phyloP scores from a whole-genome alignment of 53 echinoderm and acorn worm genomes.

The Patiria pectinifera region DNA sequence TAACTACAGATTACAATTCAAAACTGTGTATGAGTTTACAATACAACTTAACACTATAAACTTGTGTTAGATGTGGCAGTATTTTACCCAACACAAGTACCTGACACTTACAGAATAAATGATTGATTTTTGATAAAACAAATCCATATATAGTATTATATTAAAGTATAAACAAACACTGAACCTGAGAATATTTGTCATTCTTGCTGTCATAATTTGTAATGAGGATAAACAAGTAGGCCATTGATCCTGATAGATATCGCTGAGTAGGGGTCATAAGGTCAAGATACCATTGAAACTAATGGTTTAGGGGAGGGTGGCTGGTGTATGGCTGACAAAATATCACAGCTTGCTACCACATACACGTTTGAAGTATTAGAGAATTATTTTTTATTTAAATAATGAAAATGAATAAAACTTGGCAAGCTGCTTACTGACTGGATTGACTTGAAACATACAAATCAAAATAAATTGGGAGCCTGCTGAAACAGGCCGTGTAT shows the following conservation, averaged over 20 bases:
- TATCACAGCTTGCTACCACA: background rate
- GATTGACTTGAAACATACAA: no score
- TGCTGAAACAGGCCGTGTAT: no score
- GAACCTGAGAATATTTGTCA: constrained; percentile 8
- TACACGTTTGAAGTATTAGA: background rate
- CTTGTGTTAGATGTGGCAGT: background rate
- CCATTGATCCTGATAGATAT: background rate
- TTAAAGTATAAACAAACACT: background rate
- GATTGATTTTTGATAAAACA: background rate
- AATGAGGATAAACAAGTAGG: background rate
- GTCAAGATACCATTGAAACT: background rate
- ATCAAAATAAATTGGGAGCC: no score
- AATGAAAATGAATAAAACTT: no score
- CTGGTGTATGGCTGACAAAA: background rate
- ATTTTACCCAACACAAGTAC: background rate
- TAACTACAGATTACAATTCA: background rate
- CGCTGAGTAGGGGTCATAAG: background rate
- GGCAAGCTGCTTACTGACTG: no score
- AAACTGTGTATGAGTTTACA: background rate
- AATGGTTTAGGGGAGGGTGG: background rate
- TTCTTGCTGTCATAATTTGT: background rate
- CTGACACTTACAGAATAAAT: background rate
- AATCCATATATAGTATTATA: background rate
- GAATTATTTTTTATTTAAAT: no score
- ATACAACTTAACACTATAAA: background rate